These are phyloP conservation scores for Calliscelio sp. DNA, from an alignment of 2,888 invertebrate species.

Conservation along the genomic window DNA sequence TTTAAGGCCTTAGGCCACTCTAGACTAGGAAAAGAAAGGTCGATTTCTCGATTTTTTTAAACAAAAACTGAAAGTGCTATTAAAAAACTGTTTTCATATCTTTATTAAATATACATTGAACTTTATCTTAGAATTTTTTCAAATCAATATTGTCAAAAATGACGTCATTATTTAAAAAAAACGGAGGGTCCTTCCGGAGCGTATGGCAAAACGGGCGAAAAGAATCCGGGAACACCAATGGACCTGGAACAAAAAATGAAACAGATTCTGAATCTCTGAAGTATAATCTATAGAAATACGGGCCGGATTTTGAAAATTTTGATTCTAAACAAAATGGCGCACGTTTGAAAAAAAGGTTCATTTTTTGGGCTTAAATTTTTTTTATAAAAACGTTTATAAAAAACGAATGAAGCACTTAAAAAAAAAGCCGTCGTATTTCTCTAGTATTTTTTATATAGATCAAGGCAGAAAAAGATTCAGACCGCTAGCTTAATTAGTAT, in stretches of 20 bases:
- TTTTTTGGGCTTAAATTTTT: slow-evolving; percentile 37
- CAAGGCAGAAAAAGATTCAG: slow-evolving; percentile 30
- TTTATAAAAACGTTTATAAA: slow-evolving; percentile 20
- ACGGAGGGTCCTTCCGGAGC: slow-evolving; percentile 1
- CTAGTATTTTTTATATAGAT: slow-evolving; percentile 17
- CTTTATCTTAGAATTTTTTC: slow-evolving; percentile 18
- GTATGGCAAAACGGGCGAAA: slow-evolving; percentile 36
- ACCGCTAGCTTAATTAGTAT: slow-evolving; percentile 19
- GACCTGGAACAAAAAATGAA: slow-evolving; percentile 39
- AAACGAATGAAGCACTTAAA: slow-evolving; percentile 31
- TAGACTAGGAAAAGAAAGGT: too few species aligned
- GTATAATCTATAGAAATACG: slow-evolving; percentile 28
- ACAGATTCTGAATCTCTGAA: slow-evolving; percentile 34
- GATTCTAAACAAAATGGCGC: slow-evolving; percentile 33
- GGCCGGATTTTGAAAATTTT: slow-evolving; percentile 32
- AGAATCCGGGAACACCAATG: slow-evolving; percentile 29
- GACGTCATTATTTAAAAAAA: slow-evolving; percentile 23
- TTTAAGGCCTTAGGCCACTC: too few species aligned
- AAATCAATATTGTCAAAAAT: slow-evolving; percentile 21
- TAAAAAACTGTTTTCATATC: slow-evolving; percentile 16
- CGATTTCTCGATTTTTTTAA: too few species aligned
- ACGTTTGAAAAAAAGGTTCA: slow-evolving; percentile 41
- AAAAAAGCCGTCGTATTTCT: slow-evolving; percentile 35
- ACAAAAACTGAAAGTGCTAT: slow-evolving; percentile 27
- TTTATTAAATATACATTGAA: too few species aligned